Evolutionary conservation across 2,888 invertebrate species (phyloP), one percentile per base, ranked within the genome.

Genomic region (Trypoxylon attenuatum): DNA sequence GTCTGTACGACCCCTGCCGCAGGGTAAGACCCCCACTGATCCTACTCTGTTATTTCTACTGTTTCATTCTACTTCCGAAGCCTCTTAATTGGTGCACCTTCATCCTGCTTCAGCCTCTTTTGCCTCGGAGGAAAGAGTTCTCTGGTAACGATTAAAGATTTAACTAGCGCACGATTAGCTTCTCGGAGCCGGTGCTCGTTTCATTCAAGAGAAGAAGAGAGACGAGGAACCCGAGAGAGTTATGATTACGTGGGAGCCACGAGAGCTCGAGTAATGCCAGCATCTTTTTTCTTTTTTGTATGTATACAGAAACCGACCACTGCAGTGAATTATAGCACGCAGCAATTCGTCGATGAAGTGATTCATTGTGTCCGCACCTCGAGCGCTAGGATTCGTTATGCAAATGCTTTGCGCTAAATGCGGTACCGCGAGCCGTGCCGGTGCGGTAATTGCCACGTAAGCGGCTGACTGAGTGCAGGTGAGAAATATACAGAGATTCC

Each of bases 371-470:
- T 19, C 8, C 16, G 46, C 18, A 16, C 5, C 6, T 27, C 15
- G 18, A 15, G 42, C 8, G 33, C 33, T 22, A 10, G 52, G 29
- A 15, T 43, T 54, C 38, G 45, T 22, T 27, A 68, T 39, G 60
- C 60, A 64, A 68, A 68, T 46, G 29, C 47, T 13, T 22, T 38
- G 47, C 39, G 54, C 62, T 51, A 58, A 67, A 59, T 45, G 15
- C 33, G 3, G 5, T 42, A 10, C 19, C 27, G 23, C 25, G 5
- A 33, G n/a, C n/a, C n/a, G n/a, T n/a, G n/a, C n/a, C n/a, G n/a
- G n/a, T 29, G 62, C 18, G 50, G 60, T 73, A 73, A 73, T 73
- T 70, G 64, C 68, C 39, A 50, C 54, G 58, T 56, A 65, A 64
- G 56, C 55, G 21, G 47, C 41, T n/a, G n/a, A n/a, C n/a, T n/a